Percentiles rank a stretch among this genome's conserved stretches.
Conservation (phyloP, 2,888 invertebrate genomes). For the Aradus depressus region DNA sequence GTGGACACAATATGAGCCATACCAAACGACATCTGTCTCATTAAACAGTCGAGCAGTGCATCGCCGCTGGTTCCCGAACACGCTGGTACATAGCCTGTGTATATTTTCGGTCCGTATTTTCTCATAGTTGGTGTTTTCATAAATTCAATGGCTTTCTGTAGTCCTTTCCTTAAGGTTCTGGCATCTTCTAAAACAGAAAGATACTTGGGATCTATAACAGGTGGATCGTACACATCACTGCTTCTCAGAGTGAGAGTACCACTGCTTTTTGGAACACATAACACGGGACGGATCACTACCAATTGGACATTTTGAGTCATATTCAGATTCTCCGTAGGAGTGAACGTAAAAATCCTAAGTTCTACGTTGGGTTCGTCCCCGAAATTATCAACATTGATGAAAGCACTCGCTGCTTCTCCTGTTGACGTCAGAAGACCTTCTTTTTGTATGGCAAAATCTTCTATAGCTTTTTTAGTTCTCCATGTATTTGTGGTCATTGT, state of each 20-base stretch:
- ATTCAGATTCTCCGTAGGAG: too few species aligned
- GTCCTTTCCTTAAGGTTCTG: too few species aligned
- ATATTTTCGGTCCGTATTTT: conserved; percentile 52
- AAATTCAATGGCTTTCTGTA: conserved; percentile 53
- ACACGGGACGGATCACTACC: too few species aligned
- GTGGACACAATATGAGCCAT: conserved; percentile 59
- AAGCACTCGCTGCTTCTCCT: conserved; percentile 40
- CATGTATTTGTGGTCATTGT: conserved; percentile 38
- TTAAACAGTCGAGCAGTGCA: too few species aligned
- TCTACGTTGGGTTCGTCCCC: conserved; percentile 72
- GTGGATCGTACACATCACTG: conserved; percentile 72
- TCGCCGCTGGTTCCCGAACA: too few species aligned
- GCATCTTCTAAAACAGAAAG: too few species aligned
- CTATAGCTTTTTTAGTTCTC: not conserved
- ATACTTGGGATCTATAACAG: conserved; percentile 74
- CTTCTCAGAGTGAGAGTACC: conserved; percentile 78
- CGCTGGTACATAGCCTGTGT: conserved; percentile 22
- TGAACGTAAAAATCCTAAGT: conserved; percentile 56
- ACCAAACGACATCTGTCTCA: conserved; percentile 66
- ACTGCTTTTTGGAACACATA: conserved; percentile 73
- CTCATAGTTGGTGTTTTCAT: conserved; percentile 53
- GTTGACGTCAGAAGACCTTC: conserved; percentile 14
- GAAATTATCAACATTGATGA: conserved; percentile 66
- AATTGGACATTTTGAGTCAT: too few species aligned
- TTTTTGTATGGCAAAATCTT: conserved; percentile 12